These are phyloP conservation scores for Leucophenga montana DNA, from an alignment of 2,888 invertebrate genomes.

Conservation along the genomic window DNA sequence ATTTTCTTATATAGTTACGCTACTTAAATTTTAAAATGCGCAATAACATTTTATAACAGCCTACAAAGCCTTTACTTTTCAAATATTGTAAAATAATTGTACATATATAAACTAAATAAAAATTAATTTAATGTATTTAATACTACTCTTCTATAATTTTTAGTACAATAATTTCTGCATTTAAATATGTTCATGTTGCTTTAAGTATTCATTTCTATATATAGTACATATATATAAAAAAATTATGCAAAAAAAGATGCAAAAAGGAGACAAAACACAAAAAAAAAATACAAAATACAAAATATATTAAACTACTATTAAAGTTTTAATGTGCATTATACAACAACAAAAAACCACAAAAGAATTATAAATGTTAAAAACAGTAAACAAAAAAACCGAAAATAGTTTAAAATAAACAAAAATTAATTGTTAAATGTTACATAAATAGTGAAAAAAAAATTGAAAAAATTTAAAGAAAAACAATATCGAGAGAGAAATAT, in stretches of 20 bases:
- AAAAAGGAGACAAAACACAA: too few relatives aligned
- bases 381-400: constrained; percentile 39
- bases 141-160: background rate
- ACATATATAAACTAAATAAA: background rate
- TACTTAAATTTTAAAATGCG: too few relatives aligned
- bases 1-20: too few relatives aligned
- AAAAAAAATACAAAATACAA: constrained; percentile 12
- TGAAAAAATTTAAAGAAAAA: constrained; percentile 17
- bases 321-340: constrained; percentile 28
- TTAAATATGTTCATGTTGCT: too few relatives aligned
- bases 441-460: constrained; percentile 36
- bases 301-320: constrained; percentile 35
- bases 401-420: constrained; percentile 25
- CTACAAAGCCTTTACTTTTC: too few relatives aligned
- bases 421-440: constrained; percentile 49
- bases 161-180: too few relatives aligned
- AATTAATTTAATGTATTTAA: background rate
- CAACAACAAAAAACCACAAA: constrained; percentile 31
- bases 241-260: too few relatives aligned
- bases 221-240: too few relatives aligned
- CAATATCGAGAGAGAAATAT: constrained; percentile 25
- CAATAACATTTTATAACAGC: too few relatives aligned
- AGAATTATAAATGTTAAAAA: constrained; percentile 26
- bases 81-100: constrained; percentile 5
- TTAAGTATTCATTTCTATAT: background rate